Base-by-base conservation (phyloP, 2,888 invertebrate species). In the Mactromeris polynyma region DNA sequence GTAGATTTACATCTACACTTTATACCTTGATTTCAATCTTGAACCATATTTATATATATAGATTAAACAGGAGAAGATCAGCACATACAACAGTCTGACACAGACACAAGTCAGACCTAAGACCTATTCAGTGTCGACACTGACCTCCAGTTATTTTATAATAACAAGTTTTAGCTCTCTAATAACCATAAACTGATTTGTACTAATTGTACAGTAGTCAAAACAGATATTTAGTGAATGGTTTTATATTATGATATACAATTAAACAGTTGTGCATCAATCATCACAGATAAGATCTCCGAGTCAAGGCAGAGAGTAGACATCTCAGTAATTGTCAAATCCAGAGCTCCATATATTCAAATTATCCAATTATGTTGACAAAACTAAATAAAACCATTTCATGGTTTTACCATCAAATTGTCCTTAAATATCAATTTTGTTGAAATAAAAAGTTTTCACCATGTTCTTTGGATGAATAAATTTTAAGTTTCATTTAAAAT, bases 301-400 rank as follows among this genome's bases (percentile, higher is more conserved):
- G 33, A 78, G 51, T 51, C 26, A 51, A 46, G 33, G 36, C 17
- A 46, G 33, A 46, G 40, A 83, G 69, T 38, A 36, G 78, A 42
- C n/a, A 81, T 79, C 36, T 73, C 83, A 46, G 36, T 33, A 31
- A 79, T 78, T 40, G 33, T 40, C 79, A 85, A 51, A 80, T 6
- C 11, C 42, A 2, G 33, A 51, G 42, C 31, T 42, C 81, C 19
- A 51, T 81, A 86, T 81, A 73, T 81, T 54, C 42, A 21, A 73
- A 86, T 86, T 86, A 86, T 81, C 54, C 81, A 86, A 81, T 86
- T 81, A 86, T 26, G n/a, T 38, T 86, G 86, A 86, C 86, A 86
- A 86, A 81, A 81, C 58, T 79, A 26, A 69, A 81, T 69, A 42
- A 42, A 86, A 81, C 21, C 36, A 80, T 86, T 73, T 80, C 36